A percentile compares a stretch with the other conserved stretches of the same genome.
Conservation (phyloP, 2,797 vertebrate species). For the Hybognathus amarus region DNA sequence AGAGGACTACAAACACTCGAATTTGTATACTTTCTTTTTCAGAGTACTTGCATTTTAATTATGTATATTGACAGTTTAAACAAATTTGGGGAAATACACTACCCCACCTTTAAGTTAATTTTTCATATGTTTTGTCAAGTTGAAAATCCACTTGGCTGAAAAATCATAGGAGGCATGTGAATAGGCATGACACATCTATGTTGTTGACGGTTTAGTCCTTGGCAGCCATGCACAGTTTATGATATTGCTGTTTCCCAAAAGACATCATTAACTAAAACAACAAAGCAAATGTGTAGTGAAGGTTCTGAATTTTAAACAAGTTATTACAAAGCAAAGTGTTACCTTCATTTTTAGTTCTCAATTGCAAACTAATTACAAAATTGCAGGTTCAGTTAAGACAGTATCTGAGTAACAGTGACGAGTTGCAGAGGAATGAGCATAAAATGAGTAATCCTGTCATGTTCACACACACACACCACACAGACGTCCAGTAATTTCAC, state of each 20-base stretch:
- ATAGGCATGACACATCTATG: slow-evolving; percentile 2
- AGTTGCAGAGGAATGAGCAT: slow-evolving; percentile 3
- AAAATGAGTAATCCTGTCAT: slow-evolving; percentile 8
- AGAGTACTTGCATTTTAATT: too few relatives aligned
- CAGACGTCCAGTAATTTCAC: slow-evolving; percentile 8
- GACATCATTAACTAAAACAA: slow-evolving; percentile 33
- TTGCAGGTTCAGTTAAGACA: slow-evolving; percentile 41
- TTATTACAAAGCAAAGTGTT: slow-evolving; percentile 22
- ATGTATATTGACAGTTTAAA: too few relatives aligned
- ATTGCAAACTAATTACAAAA: slow-evolving; percentile 34
- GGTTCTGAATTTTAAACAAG: slow-evolving; percentile 31
- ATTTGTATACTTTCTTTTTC: too few relatives aligned
- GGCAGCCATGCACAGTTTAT: slow-evolving; percentile 8
- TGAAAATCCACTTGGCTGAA: neutral
- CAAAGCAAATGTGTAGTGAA: slow-evolving; percentile 4
- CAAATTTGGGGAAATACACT: too few relatives aligned
- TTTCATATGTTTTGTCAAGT: neutral
- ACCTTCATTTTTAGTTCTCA: slow-evolving; percentile 17
- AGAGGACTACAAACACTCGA: too few relatives aligned
- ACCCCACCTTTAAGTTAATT: neutral
- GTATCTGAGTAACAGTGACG: slow-evolving; percentile 30
- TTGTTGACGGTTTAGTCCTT: slow-evolving; percentile 24
- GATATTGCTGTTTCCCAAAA: slow-evolving; percentile 25
- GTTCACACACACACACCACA: slow-evolving; percentile 13
- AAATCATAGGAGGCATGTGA: neutral